Percentiles rank a stretch among this genome's conserved stretches.
Evolutionary conservation across 1,140 invertebrate genomes (phyloP).

Genomic region (Caerostris darwini): DNA sequence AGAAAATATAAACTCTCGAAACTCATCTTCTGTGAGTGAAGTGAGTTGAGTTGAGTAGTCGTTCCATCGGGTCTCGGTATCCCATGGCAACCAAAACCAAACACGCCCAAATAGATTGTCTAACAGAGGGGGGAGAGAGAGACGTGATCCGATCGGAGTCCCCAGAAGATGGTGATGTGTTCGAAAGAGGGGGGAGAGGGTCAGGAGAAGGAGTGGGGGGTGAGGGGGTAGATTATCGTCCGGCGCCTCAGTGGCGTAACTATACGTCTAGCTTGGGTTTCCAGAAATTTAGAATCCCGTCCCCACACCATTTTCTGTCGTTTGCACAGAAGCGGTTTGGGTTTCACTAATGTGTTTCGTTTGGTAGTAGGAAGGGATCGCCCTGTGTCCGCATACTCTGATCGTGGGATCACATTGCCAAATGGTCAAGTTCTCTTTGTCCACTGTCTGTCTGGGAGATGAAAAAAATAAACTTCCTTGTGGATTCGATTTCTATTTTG

Average conservation of each 20-base stretch:
- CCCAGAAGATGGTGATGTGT: conserved; percentile 40
- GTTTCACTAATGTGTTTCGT: conserved; percentile 71
- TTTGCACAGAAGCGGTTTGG: conserved; percentile 60
- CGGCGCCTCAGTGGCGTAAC: conserved; percentile 70
- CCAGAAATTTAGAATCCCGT: conserved; percentile 74
- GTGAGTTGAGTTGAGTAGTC: not conserved
- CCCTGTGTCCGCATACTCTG: conserved; percentile 39
- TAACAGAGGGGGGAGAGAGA: not conserved
- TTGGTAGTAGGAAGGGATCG: conserved; percentile 27
- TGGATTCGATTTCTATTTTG: conserved; percentile 17
- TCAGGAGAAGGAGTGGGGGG: not conserved
- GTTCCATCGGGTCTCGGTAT: conserved; percentile 46
- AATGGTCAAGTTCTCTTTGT: not conserved
- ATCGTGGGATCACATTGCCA: not conserved
- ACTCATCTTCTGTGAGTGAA: conserved; percentile 37
- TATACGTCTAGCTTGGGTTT: conserved; percentile 75
- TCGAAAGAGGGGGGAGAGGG: not conserved
- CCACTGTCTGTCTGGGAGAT: not conserved
- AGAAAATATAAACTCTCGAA: conserved; percentile 36
- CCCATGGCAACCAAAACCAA: conserved; percentile 70
- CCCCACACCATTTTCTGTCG: conserved; percentile 52
- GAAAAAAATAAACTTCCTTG: not conserved
- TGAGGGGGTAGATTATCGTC: conserved; percentile 19
- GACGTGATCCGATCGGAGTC: not conserved
- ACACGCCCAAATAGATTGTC: conserved; percentile 76